These are phyloP conservation scores for Chouioia cunea DNA, from an alignment of 2,888 invertebrate species.

Conservation along the genomic window DNA sequence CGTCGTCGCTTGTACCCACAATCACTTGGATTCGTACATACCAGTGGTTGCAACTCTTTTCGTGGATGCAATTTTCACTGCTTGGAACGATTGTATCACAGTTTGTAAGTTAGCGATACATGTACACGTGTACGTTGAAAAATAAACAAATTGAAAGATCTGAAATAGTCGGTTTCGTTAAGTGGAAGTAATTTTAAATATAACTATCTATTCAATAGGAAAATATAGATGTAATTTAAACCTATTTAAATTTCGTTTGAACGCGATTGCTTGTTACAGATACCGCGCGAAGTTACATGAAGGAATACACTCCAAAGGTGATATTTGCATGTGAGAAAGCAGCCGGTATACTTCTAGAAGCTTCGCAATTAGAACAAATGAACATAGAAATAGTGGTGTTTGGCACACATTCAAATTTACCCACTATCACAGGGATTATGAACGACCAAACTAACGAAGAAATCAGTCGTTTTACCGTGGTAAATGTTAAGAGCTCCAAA, in stretches of 20 bases:
- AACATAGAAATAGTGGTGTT: constrained; percentile 43
- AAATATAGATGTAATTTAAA: background rate
- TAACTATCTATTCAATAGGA: background rate
- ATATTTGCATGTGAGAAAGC: constrained; percentile 52
- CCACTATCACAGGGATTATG: constrained; percentile 21
- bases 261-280: constrained; percentile 50
- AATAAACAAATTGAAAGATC: too few relatives aligned
- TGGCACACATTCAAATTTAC: constrained; percentile 31
- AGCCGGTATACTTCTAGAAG: constrained; percentile 28
- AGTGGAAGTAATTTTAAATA: background rate
- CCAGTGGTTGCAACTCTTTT: constrained; percentile 55
- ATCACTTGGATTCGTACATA: constrained; percentile 54
- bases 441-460: constrained; percentile 4
- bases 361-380: constrained; percentile 44
- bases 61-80: constrained; percentile 55
- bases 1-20: constrained; percentile 54
- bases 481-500: constrained; percentile 18
- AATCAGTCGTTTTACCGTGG: constrained; percentile 7
- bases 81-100: constrained; percentile 56
- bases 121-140: too few relatives aligned
- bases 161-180: background rate
- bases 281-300: constrained; percentile 51
- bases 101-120: constrained; percentile 53
- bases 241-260: too few relatives aligned
- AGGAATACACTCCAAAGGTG: constrained; percentile 54